phyloP scores from a whole-genome alignment of 2,113 vertebrate species.

The mouse (Mus musculus) region DNA sequence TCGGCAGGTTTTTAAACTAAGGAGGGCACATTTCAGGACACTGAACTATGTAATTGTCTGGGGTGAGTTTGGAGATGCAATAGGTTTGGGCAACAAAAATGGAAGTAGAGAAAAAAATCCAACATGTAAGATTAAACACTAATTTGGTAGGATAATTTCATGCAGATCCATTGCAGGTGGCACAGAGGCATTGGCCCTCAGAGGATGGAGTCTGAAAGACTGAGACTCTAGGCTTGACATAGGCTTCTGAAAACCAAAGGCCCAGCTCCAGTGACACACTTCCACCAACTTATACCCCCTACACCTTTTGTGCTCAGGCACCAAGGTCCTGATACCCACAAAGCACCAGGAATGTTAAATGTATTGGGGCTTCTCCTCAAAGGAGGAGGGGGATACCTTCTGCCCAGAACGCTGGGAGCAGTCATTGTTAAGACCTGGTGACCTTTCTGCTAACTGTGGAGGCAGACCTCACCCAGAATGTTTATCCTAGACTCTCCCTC shows the following conservation, averaged over 20 bases:
- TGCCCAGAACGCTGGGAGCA: not conserved
- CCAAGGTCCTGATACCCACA: not conserved
- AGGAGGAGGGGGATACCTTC: not conserved
- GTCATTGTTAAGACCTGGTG: not conserved
- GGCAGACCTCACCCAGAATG: not conserved
- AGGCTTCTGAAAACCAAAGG: not conserved
- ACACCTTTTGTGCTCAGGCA: not conserved
- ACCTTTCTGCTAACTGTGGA: not conserved
- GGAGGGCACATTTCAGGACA: conserved; percentile 69
- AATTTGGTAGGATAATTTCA: conserved; percentile 50
- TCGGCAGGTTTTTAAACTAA: conserved; percentile 74
- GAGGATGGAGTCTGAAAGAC: not conserved
- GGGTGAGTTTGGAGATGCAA: conserved; percentile 70
- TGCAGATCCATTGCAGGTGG: conserved; percentile 3
- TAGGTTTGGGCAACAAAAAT: conserved; percentile 69
- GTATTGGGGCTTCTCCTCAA: not conserved
- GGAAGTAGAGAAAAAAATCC: conserved; percentile 42
- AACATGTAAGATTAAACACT: conserved; percentile 70
- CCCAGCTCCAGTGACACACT: not conserved
- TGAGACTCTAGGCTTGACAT: not conserved
- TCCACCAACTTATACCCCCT: not conserved
- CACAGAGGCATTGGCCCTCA: not conserved
- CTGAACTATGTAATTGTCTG: conserved; percentile 59
- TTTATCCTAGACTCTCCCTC: not conserved
- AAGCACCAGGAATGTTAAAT: not conserved